These are phyloP conservation scores for Hypotaenidia okinawae DNA, from an alignment of 2,797 vertebrate species.

Conservation along the genomic window DNA sequence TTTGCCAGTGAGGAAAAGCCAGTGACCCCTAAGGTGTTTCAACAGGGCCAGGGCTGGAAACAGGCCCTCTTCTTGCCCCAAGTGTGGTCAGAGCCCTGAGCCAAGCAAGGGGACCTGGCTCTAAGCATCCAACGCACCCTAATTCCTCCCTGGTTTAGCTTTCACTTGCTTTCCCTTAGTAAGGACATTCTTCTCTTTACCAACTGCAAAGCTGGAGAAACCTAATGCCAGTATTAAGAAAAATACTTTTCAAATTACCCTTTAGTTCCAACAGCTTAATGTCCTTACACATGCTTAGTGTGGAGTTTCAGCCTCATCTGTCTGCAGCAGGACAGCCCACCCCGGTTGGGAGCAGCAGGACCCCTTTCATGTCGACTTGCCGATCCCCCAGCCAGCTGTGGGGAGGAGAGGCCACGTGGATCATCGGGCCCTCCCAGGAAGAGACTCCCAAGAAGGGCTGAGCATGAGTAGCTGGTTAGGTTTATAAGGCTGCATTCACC, in stretches of 20 bases:
- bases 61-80: neutral
- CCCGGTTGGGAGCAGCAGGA: neutral
- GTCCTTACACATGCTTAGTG: constrained; percentile 64
- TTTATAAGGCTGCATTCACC: neutral
- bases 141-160: constrained; percentile 46
- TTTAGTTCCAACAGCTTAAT: constrained; percentile 76
- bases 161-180: constrained; percentile 59
- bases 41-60: neutral
- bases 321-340: neutral
- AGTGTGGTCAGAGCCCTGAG: neutral
- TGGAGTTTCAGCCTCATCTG: constrained; percentile 64
- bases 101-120: neutral
- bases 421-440: neutral
- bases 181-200: constrained; percentile 63
- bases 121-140: neutral
- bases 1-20: neutral
- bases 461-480: neutral
- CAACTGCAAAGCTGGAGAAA: constrained; percentile 67
- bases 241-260: constrained; percentile 76
- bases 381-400: neutral
- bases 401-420: neutral
- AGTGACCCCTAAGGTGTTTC: neutral
- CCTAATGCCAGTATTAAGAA: constrained; percentile 67
- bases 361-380: neutral
- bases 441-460: neutral